A percentile compares a stretch with the other conserved stretches of the same genome.
These are phyloP conservation scores for Lasiurus cinereus DNA, from an alignment of 2,113 vertebrate genomes.

Conservation along the genomic window DNA sequence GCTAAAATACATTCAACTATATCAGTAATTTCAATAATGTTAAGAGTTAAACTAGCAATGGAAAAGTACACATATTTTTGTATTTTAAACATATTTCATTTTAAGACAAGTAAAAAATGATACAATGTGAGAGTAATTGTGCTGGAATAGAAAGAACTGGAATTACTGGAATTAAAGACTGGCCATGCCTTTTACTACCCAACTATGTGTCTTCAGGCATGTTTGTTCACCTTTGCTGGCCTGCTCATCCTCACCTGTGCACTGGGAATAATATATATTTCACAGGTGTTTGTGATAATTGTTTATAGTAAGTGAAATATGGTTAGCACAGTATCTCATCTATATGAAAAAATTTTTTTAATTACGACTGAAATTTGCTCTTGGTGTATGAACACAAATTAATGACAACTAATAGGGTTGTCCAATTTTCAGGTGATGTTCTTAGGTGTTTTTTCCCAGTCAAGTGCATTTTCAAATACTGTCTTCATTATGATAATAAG, in stretches of 20 bases:
- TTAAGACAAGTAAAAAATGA: neutral
- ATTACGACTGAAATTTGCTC: neutral
- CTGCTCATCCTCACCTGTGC: neutral
- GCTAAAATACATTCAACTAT: neutral
- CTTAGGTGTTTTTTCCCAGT: neutral
- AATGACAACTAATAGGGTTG: neutral
- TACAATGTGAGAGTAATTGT: neutral
- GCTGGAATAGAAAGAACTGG: neutral
- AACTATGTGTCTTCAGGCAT: neutral
- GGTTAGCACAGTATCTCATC: neutral
- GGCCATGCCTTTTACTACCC: neutral
- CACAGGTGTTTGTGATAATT: neutral
- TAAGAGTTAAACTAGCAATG: neutral
- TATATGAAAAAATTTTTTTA: neutral
- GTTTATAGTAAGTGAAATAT: neutral
- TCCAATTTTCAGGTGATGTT: neutral
- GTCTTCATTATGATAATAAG: conserved; percentile 45
- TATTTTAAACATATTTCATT: conserved; percentile 3
- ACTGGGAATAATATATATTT: neutral
- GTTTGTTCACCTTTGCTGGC: neutral
- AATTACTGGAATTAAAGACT: neutral
- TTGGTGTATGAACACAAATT: neutral
- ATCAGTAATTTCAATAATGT: neutral
- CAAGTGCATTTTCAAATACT: conserved; percentile 41
- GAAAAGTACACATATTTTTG: neutral